These are phyloP conservation scores for Zaprionus kolodkinae DNA, from an alignment of 1,140 invertebrate genomes.

Conservation along the genomic window DNA sequence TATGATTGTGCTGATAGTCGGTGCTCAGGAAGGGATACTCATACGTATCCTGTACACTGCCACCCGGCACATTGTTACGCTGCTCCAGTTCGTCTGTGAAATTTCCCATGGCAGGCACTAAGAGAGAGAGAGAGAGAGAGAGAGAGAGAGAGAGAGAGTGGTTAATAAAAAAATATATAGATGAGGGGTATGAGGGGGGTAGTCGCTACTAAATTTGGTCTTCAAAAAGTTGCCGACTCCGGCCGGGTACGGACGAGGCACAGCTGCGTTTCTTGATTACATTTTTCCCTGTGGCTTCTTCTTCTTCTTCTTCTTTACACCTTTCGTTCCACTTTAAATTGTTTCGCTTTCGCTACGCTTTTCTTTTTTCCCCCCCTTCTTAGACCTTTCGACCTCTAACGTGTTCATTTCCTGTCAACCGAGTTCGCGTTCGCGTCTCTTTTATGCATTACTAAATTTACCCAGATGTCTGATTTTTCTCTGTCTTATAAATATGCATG, in stretches of 20 bases:
- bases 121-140: constrained; percentile 19
- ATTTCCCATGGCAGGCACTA: constrained; percentile 89
- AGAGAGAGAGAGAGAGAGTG: constrained; percentile 10
- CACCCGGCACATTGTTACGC: constrained; percentile 48
- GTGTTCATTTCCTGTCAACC: constrained; percentile 64
- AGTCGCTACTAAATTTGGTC: constrained; percentile 24
- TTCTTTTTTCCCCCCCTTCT: constrained; percentile 18
- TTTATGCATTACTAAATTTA: constrained; percentile 51
- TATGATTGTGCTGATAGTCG: constrained; percentile 88
- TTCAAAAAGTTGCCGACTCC: constrained; percentile 61
- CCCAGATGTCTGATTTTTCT: constrained; percentile 57
- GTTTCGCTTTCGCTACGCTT: constrained; percentile 68
- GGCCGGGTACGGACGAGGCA: constrained; percentile 23
- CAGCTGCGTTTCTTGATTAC: constrained; percentile 69
- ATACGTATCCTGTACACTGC: constrained; percentile 83
- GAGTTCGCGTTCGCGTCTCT: not conserved
- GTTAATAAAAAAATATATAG: not conserved
- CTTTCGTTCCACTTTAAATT: constrained; percentile 71
- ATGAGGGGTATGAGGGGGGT: too few species aligned
- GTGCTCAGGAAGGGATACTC: constrained; percentile 89
- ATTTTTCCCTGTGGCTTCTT: constrained; percentile 35
- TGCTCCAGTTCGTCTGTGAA: constrained; percentile 87
- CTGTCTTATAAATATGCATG: constrained; percentile 52
- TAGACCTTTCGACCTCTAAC: constrained; percentile 42
- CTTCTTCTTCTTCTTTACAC: constrained; percentile 38